phyloP scores from a whole-genome alignment of 2,113 vertebrate genomes.

The Carlito syrichta region DNA sequence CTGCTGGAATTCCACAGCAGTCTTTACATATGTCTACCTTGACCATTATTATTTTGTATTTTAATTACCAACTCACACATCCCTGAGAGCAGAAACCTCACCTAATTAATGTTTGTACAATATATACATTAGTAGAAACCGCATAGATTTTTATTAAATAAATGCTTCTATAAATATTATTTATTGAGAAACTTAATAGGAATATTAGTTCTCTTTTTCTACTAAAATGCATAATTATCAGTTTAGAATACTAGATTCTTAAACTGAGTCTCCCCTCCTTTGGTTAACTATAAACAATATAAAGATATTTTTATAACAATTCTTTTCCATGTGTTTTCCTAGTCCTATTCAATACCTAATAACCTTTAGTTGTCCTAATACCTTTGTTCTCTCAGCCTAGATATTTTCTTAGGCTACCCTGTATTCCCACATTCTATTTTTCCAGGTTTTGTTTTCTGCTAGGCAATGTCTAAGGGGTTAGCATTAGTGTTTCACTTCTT shows the following conservation, averaged over 20 bases:
- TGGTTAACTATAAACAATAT: not conserved
- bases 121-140: not conserved
- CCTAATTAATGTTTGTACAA: not conserved
- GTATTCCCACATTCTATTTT: not conserved
- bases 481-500: not conserved
- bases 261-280: not conserved
- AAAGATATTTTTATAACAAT: not conserved
- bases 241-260: not conserved
- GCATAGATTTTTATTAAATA: not conserved
- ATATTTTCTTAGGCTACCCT: not conserved
- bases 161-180: not conserved
- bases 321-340: not conserved
- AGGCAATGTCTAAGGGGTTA: not conserved
- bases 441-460: not conserved
- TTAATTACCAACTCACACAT: not conserved
- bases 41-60: not conserved
- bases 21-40: rapidly evolving
- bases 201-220: not conserved
- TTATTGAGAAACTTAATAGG: not conserved
- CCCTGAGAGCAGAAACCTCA: not conserved
- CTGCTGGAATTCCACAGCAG: not conserved
- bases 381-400: not conserved
- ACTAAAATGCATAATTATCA: not conserved
- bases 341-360: not conserved
- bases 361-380: not conserved